Conservation (phyloP, 2,113 vertebrate genomes). For the Terrapene triunguis region DNA sequence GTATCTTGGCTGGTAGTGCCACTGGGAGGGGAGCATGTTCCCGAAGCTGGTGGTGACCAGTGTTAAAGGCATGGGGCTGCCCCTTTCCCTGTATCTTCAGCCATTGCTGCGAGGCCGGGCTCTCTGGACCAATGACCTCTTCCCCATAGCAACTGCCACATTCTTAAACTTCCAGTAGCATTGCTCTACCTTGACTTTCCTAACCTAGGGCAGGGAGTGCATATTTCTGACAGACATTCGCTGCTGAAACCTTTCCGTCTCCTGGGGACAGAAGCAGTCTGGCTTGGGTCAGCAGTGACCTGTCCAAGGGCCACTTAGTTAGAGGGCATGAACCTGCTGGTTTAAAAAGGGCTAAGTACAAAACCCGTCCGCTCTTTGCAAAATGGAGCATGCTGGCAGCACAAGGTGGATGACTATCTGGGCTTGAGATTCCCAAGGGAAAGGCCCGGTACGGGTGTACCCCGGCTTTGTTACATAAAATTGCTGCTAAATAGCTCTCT, state of each 20-base stretch:
- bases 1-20: neutral
- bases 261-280: neutral
- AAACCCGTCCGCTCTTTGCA: no score
- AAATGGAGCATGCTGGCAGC: neutral
- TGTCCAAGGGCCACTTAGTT: neutral
- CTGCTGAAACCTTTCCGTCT: neutral
- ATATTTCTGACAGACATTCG: neutral
- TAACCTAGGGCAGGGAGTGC: neutral
- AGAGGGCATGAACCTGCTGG: neutral
- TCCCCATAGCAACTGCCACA: neutral
- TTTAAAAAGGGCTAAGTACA: neutral
- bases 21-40: neutral
- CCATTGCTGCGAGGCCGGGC: neutral
- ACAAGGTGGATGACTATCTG: neutral
- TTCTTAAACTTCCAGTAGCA: neutral
- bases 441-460: rapidly evolving
- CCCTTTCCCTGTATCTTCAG: neutral
- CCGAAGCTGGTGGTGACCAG: neutral
- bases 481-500: neutral
- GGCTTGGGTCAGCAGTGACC: neutral
- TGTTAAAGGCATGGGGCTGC: neutral
- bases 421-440: neutral
- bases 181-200: neutral
- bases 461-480: no score
- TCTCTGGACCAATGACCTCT: neutral